These are phyloP conservation scores for Phylloscopus whistleri DNA, from an alignment of 2,113 vertebrate species.

Conservation along the genomic window DNA sequence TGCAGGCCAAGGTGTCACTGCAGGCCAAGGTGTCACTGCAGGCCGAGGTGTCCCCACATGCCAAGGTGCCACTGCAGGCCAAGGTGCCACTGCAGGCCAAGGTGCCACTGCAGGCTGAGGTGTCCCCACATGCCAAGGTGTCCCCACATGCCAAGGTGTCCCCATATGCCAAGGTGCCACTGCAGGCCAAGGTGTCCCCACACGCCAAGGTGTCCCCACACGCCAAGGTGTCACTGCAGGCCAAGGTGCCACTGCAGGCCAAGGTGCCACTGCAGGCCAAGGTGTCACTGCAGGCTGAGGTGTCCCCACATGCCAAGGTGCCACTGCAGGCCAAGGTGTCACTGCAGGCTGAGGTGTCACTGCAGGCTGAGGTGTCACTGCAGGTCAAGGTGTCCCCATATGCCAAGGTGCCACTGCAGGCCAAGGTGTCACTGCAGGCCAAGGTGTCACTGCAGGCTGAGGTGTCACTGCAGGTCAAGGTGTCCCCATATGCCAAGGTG, in stretches of 20 bases:
- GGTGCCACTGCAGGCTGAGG: rapidly evolving
- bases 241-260: rapidly evolving
- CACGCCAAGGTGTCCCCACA: too few species aligned
- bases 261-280: rapidly evolving
- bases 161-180: rapidly evolving
- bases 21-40: rapidly evolving
- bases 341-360: not conserved
- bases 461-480: rapidly evolving
- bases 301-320: too few species aligned
- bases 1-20: rapidly evolving
- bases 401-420: not conserved
- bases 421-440: rapidly evolving
- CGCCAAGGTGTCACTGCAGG: rapidly evolving
- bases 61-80: rapidly evolving
- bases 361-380: not conserved
- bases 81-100: rapidly evolving
- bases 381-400: too few species aligned
- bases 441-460: rapidly evolving
- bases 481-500: rapidly evolving
- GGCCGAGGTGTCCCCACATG: too few species aligned
- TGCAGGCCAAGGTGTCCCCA: rapidly evolving
- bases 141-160: too few species aligned
- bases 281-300: rapidly evolving
- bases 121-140: rapidly evolving
- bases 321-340: rapidly evolving